phyloP scores from a whole-genome alignment of 2,113 vertebrate genomes.

The Okapia johnstoni region DNA sequence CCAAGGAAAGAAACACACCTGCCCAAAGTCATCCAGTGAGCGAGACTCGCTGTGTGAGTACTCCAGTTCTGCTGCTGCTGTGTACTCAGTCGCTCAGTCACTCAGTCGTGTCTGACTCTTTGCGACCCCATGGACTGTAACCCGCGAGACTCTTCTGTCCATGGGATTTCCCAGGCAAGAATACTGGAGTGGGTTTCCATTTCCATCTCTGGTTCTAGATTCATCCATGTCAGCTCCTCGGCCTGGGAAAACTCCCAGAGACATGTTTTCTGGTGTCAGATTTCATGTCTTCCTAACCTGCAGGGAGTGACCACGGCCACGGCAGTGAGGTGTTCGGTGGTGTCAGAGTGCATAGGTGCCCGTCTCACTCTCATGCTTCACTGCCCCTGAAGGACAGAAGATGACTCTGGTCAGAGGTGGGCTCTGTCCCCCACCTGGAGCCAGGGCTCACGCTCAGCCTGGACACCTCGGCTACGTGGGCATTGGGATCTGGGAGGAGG shows the following conservation, averaged over 20 bases:
- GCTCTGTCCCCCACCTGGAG: background rate
- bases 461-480: background rate
- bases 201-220: background rate
- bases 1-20: too few species aligned
- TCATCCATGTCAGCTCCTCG: rapidly evolving
- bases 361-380: rapidly evolving
- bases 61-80: background rate
- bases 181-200: background rate
- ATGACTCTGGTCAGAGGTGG: too few species aligned
- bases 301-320: rapidly evolving
- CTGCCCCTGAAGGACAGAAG: too few species aligned
- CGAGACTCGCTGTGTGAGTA: rapidly evolving
- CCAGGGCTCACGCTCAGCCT: background rate
- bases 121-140: background rate
- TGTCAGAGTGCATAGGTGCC: rapidly evolving
- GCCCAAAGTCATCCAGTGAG: rapidly evolving
- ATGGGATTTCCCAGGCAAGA: background rate
- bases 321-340: background rate
- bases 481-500: background rate
- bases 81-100: rapidly evolving
- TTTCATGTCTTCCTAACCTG: background rate
- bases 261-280: rapidly evolving
- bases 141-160: background rate
- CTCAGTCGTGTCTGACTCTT: background rate
- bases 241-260: background rate